phyloP scores from a whole-genome alignment of 2,113 vertebrate species.

The Mystacornis crossleyi region DNA sequence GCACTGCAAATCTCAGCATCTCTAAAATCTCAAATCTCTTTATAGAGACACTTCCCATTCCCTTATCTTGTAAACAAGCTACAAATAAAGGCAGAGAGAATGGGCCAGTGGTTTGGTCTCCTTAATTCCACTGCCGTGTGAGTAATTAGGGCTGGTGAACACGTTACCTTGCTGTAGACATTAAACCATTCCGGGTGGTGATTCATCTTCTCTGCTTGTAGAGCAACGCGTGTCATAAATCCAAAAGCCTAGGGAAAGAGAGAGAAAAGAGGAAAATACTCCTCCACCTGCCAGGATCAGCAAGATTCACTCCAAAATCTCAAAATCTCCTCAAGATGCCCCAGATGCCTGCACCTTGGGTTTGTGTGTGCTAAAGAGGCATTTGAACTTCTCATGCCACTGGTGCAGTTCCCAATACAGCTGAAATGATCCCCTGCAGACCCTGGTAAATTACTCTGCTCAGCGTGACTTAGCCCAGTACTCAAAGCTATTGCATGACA shows the following conservation, averaged over 20 bases:
- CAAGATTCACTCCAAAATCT: not conserved
- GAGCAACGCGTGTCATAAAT: constrained; percentile 96
- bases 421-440: not conserved
- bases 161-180: constrained; percentile 93
- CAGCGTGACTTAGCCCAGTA: not conserved
- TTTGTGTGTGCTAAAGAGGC: not conserved
- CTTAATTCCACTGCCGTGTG: not conserved
- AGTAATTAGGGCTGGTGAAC: not conserved
- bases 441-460: not conserved
- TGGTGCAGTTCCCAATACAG: not conserved
- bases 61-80: not conserved
- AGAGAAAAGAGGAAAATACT: not conserved
- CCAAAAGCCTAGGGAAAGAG: constrained; percentile 87
- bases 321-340: not conserved
- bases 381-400: not conserved
- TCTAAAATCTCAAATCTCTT: not conserved
- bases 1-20: not conserved
- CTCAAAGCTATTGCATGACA: not conserved
- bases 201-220: constrained; percentile 98
- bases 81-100: not conserved
- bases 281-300: not conserved
- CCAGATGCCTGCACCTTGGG: not conserved
- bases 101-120: not conserved
- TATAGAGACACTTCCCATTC: not conserved
- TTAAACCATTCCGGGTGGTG: constrained; percentile 99